Base-by-base conservation (phyloP, 64 coral and sea anemone genomes). In the Dendrophyllia cribrosa region DNA sequence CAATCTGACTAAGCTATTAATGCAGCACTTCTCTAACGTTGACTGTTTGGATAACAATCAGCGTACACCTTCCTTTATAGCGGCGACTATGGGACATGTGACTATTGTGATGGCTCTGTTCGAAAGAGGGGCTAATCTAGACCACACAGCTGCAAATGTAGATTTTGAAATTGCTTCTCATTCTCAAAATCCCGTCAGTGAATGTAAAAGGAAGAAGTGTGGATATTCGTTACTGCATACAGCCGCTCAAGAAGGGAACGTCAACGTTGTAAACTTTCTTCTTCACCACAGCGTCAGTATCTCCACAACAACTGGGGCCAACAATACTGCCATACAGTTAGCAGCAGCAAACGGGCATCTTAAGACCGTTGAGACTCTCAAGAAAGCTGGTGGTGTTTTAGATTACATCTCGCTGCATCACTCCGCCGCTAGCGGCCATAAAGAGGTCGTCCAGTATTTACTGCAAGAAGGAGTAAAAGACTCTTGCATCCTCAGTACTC, bases 11-110 rank as follows among this genome's bases (percentile, higher is more conserved):
- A 23, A 10, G 1, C 56, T 97, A 9, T 43, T 97, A 13, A 19
- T 87, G 47, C 46, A 84, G 14, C 76, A 93, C 66, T 97, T 97
- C 63, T 17, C 22, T 17, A 23, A 82, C 4, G 59, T 94, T 50
- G 92, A 97, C 71, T 34, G 72, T 75, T 50, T 86, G 58, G 95
- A 97, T 52, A 52, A 43, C 34, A 70, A 91, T 10, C 74, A 85
- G 3, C 52, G 67, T 26, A 91, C 95, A 17, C 95, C 95, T 83
- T 74, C 88, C 26, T 97, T 97, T 51, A 19, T n/a, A 72, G 95
- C 95, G 17, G 92, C 82, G 22, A 59, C 70, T 16, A 53, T 19
- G 9, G 92, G 79, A 1, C 85, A 75, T 11, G 21, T 94, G 2
- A 26, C 34, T 19, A 88, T 63, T 34, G 60, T 97, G 8, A 58